These are phyloP conservation scores for Eremophila alpestris DNA, from an alignment of 2,797 vertebrate species.

Conservation along the genomic window DNA sequence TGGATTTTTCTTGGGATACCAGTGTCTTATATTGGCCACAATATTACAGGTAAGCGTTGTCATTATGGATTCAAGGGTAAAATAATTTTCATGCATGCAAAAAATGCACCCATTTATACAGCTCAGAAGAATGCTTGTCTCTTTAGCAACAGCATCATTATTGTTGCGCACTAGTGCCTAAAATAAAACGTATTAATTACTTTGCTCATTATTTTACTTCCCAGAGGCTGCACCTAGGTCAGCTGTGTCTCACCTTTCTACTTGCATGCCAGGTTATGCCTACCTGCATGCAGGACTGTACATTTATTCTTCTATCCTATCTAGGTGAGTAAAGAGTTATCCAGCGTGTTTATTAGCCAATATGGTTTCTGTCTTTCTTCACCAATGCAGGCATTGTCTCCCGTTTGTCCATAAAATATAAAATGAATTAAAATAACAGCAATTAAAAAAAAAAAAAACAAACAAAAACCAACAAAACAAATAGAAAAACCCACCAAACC, in stretches of 20 bases:
- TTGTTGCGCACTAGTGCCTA: accelerated
- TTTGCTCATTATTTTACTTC: background rate
- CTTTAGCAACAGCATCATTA: background rate
- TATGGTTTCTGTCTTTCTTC: background rate
- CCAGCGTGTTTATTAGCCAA: background rate
- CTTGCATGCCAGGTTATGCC: background rate
- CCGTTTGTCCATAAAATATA: background rate
- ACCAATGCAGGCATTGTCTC: background rate
- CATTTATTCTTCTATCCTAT: background rate
- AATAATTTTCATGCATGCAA: background rate
- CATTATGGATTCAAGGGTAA: background rate
- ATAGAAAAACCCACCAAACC: background rate
- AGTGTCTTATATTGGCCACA: background rate
- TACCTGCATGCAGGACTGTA: background rate
- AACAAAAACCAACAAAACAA: no score
- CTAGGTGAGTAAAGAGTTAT: background rate
- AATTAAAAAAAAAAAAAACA: background rate
- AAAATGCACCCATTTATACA: background rate
- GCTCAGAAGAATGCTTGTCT: background rate
- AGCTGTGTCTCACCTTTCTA: background rate
- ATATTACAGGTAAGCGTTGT: background rate
- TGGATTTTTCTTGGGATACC: background rate
- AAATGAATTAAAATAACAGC: background rate
- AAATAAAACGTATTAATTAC: background rate
- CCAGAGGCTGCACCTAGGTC: background rate